Evolutionary conservation across 1,140 invertebrate genomes (phyloP).

Genomic region (Nasonia giraulti): DNA sequence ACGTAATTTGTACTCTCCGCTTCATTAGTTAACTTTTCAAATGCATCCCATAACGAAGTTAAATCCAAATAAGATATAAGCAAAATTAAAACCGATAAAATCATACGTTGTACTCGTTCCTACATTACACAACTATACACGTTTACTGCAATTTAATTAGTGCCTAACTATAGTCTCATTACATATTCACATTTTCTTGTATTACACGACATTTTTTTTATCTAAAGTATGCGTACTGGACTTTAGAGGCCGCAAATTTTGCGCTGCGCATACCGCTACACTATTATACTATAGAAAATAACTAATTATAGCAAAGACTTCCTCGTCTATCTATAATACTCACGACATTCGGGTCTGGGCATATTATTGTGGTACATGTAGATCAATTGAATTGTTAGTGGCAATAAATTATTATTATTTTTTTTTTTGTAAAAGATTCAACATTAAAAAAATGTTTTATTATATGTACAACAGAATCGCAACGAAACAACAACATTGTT

Average conservation of each 20-base stretch:
- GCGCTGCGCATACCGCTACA: not conserved
- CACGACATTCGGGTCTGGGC: not conserved
- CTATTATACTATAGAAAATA: not conserved
- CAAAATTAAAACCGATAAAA: too few relatives aligned
- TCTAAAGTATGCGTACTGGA: too few relatives aligned
- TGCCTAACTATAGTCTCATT: not conserved
- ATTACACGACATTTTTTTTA: not conserved
- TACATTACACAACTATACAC: not conserved
- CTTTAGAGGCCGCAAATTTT: not conserved
- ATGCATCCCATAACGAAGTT: too few relatives aligned
- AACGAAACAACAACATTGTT: not conserved
- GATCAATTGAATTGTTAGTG: not conserved
- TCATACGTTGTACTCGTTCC: too few relatives aligned
- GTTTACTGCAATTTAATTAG: not conserved
- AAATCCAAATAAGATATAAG: too few relatives aligned
- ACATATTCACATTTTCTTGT: not conserved
- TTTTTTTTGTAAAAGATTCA: not conserved
- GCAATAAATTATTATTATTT: not conserved
- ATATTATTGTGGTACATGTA: not conserved
- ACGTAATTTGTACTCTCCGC: too few relatives aligned
- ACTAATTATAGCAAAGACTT: not conserved
- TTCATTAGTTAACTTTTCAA: too few relatives aligned
- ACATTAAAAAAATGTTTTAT: constrained; percentile 4
- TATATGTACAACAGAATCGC: not conserved
- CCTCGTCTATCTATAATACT: not conserved